phyloP scores from a whole-genome alignment of 2,888 invertebrate species.

The Tipula helvola region DNA sequence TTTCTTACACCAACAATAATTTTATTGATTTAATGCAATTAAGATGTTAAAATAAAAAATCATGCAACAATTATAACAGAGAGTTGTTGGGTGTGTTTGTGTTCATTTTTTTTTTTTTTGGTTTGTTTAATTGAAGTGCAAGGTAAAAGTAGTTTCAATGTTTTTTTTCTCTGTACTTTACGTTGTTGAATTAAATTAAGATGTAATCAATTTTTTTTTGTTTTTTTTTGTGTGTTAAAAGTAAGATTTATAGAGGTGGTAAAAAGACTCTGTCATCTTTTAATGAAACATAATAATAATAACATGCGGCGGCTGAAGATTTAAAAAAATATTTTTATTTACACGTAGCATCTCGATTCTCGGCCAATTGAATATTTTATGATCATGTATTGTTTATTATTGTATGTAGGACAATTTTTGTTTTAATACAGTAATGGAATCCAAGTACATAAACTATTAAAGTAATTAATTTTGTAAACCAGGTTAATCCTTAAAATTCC shows the following conservation, averaged over 20 bases:
- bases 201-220: not conserved
- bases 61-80: not conserved
- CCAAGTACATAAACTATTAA: no score
- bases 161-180: not conserved
- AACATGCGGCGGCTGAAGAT: no score
- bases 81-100: not conserved
- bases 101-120: not conserved
- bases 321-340: no score
- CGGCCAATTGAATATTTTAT: no score
- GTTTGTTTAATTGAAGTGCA: not conserved
- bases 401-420: no score
- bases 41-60: not conserved
- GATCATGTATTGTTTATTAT: no score
- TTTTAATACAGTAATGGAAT: no score
- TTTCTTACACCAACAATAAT: not conserved
- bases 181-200: not conserved
- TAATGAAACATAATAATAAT: not conserved
- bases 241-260: not conserved
- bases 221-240: not conserved
- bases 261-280: not conserved
- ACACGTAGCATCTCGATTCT: no score
- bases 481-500: no score
- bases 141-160: not conserved
- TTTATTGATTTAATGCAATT: not conserved
- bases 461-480: no score